phyloP scores from a whole-genome alignment of 2,113 vertebrate species.

The Isurus oxyrinchus region DNA sequence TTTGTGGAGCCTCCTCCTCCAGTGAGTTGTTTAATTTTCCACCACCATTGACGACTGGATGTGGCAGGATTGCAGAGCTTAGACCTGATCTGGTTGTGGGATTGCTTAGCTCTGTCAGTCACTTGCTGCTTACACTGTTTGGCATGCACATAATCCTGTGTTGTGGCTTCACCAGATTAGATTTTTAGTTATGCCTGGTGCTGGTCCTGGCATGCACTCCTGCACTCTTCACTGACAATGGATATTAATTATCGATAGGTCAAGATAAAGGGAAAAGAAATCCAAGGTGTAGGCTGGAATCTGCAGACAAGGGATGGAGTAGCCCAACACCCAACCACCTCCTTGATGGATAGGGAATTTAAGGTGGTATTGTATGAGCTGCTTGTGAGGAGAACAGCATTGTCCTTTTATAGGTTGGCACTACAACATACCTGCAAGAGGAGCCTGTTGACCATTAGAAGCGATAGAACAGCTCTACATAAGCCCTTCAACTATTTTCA shows the following conservation, averaged over 20 bases:
- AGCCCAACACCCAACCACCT: background rate
- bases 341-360: background rate
- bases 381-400: background rate
- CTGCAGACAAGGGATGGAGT: background rate
- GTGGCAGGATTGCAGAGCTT: too few relatives aligned
- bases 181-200: too few relatives aligned
- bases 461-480: background rate
- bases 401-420: background rate
- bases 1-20: too few relatives aligned
- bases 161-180: too few relatives aligned
- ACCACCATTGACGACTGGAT: too few relatives aligned
- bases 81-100: too few relatives aligned
- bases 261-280: background rate
- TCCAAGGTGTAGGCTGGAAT: background rate
- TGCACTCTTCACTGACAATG: too few relatives aligned
- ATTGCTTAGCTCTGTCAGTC: too few relatives aligned
- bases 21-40: too few relatives aligned
- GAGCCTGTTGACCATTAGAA: background rate
- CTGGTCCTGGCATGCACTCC: too few relatives aligned
- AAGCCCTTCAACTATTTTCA: background rate
- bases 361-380: background rate
- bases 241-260: background rate
- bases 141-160: too few relatives aligned
- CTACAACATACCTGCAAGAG: background rate
- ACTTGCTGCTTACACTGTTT: too few relatives aligned